Evolutionary conservation across 2,888 invertebrate genomes (phyloP).

Genomic region (Chrysotoxum bicinctum): DNA sequence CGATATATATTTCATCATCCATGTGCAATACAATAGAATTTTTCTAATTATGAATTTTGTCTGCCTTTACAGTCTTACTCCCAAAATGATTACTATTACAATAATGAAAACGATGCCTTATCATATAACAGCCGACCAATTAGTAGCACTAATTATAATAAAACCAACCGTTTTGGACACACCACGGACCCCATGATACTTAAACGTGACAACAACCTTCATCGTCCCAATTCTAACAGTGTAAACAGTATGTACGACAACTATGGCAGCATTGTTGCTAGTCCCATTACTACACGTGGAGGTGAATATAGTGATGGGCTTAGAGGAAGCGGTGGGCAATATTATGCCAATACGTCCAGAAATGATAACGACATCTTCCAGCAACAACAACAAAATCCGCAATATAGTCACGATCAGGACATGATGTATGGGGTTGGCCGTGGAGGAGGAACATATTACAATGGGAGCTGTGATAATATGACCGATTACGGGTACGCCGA

Average conservation of each 20-base stretch:
- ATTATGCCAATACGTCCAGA: constrained; percentile 57
- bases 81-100: constrained; percentile 77
- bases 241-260: constrained; percentile 73
- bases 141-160: constrained; percentile 78
- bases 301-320: constrained; percentile 17
- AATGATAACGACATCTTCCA: constrained; percentile 65
- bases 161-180: constrained; percentile 72
- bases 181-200: constrained; percentile 68
- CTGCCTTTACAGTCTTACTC: constrained; percentile 77
- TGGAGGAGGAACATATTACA: constrained; percentile 24
- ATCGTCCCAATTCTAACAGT: constrained; percentile 50
- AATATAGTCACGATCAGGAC: constrained; percentile 10
- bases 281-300: constrained; percentile 24
- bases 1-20: too few species aligned
- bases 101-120: constrained; percentile 85
- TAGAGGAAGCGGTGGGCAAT: constrained; percentile 39
- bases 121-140: constrained; percentile 91
- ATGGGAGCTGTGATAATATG: constrained; percentile 68
- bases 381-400: constrained; percentile 17
- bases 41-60: neutral
- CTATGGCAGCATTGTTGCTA: constrained; percentile 65
- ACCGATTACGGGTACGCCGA: constrained; percentile 80
- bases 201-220: constrained; percentile 53
- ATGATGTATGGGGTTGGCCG: constrained; percentile 6
- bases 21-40: too few species aligned